phyloP scores from a whole-genome alignment of 2,888 invertebrate species.

The Aelia acuminata region DNA sequence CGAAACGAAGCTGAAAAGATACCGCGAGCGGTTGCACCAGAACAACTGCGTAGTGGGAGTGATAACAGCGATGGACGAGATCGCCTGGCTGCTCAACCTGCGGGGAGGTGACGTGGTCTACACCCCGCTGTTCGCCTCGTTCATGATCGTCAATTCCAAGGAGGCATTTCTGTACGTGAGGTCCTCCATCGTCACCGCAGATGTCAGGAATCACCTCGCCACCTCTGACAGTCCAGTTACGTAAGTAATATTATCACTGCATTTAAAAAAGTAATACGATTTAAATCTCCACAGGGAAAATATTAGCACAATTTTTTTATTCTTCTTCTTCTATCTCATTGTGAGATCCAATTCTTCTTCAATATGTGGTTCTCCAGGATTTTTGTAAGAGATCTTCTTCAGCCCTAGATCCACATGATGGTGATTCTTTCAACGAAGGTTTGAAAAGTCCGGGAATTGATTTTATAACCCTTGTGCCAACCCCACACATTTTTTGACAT shows the following conservation, averaged over 20 bases:
- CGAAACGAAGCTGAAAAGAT: conserved; percentile 76
- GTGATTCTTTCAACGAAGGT: no score
- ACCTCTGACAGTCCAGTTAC: conserved; percentile 53
- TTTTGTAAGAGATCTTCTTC: no score
- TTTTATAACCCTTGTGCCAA: no score
- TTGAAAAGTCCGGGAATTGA: no score
- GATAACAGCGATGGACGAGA: conserved; percentile 85
- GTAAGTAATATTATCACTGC: neutral
- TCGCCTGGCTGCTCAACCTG: conserved; percentile 90
- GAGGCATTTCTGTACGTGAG: conserved; percentile 67
- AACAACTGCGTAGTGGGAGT: conserved; percentile 74
- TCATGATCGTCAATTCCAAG: conserved; percentile 75
- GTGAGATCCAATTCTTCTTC: no score
- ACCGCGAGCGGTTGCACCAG: conserved; percentile 77
- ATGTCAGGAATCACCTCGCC: conserved; percentile 66
- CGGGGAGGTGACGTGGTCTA: conserved; percentile 89
- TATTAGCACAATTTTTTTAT: no score
- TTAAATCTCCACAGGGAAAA: no score
- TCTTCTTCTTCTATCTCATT: no score
- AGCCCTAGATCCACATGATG: no score
- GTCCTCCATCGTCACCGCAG: conserved; percentile 66
- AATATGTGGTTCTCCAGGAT: no score
- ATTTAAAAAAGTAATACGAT: no score
- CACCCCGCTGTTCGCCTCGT: conserved; percentile 88
- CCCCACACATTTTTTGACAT: no score